These are phyloP conservation scores for Augochlorella aurata DNA, from an alignment of 2,888 invertebrate genomes.

Conservation along the genomic window DNA sequence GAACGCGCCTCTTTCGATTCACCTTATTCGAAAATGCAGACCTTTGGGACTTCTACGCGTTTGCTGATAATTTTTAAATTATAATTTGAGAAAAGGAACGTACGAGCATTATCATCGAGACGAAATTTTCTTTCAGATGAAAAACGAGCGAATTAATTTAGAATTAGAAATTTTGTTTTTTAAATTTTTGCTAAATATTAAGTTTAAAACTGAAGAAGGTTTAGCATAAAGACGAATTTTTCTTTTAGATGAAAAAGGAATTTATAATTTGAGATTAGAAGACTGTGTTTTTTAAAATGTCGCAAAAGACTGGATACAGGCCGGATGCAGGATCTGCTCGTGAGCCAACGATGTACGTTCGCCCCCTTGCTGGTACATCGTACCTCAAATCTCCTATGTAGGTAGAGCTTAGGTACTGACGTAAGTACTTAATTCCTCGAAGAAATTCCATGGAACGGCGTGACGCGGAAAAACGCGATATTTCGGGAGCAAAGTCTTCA, in stretches of 20 bases:
- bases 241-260: neutral
- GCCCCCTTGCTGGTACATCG: constrained; percentile 44
- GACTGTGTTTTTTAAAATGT: neutral
- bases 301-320: neutral
- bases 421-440: constrained; percentile 70
- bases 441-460: constrained; percentile 27
- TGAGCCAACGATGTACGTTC: constrained; percentile 41
- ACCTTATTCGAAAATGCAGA: no score
- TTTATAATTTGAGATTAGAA: neutral
- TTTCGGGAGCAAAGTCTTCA: constrained; percentile 45
- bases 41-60: no score
- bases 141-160: no score
- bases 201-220: neutral
- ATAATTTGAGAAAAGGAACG: no score
- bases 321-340: neutral
- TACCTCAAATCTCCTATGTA: constrained; percentile 62
- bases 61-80: no score
- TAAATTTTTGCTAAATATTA: neutral
- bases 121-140: no score
- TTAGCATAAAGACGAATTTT: neutral
- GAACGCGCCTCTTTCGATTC: no score
- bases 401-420: constrained; percentile 67
- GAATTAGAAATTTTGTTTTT: no score
- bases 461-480: constrained; percentile 17
- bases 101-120: no score